Evolutionary conservation across 2,888 invertebrate species (phyloP).

Genomic region (Athalia circularis): DNA sequence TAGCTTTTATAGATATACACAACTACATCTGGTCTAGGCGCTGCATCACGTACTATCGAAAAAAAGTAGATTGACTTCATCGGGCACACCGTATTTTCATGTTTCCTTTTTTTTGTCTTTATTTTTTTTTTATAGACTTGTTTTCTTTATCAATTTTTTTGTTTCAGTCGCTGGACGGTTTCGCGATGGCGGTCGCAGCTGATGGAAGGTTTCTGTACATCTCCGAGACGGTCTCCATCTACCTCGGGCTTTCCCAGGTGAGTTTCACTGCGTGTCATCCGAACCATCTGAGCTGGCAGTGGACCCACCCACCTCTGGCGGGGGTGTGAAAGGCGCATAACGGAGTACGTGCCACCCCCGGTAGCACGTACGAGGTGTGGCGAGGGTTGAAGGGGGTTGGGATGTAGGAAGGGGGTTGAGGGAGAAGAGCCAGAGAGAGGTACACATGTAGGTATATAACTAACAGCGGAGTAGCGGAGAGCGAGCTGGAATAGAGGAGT

Average conservation of each 20-base stretch:
- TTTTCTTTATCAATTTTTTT: constrained; percentile 59
- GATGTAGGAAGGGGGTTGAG: constrained; percentile 42
- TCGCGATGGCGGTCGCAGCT: constrained; percentile 95
- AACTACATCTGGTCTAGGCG: no score
- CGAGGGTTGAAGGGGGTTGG: constrained; percentile 45
- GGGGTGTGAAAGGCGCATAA: constrained; percentile 53
- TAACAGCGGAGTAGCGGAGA: constrained; percentile 49
- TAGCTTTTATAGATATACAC: no score
- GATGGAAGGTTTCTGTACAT: constrained; percentile 99
- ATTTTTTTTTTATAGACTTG: no score
- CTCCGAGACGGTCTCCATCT: constrained; percentile 99
- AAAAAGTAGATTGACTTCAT: constrained; percentile 27
- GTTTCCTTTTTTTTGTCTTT: not conserved
- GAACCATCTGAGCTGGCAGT: constrained; percentile 44
- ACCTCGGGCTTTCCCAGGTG: constrained; percentile 99
- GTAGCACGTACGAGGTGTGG: constrained; percentile 54
- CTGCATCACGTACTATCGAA: not conserved
- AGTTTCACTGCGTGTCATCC: constrained; percentile 70
- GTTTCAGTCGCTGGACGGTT: constrained; percentile 96
- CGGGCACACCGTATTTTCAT: constrained; percentile 25
- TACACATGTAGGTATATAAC: constrained; percentile 14
- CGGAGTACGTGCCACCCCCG: constrained; percentile 55
- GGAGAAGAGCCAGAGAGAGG: constrained; percentile 51
- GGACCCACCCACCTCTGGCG: constrained; percentile 39
- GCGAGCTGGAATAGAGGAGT: constrained; percentile 52